phyloP scores from a whole-genome alignment of 2,797 vertebrate genomes.

The Tamandua tetradactyla region DNA sequence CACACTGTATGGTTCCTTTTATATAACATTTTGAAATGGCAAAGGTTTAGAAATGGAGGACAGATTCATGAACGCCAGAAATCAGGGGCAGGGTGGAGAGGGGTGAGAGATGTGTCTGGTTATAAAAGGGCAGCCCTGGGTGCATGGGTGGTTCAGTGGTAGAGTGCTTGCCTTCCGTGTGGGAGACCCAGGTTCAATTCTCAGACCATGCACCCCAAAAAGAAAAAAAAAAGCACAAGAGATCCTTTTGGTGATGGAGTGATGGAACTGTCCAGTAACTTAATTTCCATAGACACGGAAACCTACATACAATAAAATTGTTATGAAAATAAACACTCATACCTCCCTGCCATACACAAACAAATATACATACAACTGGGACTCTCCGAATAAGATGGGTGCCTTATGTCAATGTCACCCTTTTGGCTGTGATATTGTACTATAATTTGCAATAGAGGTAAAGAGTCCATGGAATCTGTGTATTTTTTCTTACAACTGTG shows the following conservation, averaged over 20 bases:
- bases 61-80: neutral
- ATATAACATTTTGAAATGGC: neutral
- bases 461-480: neutral
- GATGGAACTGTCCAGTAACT: neutral
- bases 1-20: neutral
- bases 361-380: neutral
- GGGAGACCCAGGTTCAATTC: no score
- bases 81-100: neutral
- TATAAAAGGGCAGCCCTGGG: neutral
- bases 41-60: neutral
- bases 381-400: neutral
- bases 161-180: no score
- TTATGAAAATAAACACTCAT: neutral
- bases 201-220: no score
- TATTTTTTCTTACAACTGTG: neutral
- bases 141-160: no score
- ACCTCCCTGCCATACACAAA: neutral
- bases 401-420: neutral
- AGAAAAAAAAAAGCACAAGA: no score
- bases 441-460: neutral
- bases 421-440: neutral
- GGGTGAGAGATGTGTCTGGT: no score
- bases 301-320: neutral
- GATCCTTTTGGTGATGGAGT: neutral
- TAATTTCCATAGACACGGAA: neutral